Evolutionary conservation across 2,113 vertebrate genomes (phyloP).

Genomic region (Gopherus flavomarginatus): DNA sequence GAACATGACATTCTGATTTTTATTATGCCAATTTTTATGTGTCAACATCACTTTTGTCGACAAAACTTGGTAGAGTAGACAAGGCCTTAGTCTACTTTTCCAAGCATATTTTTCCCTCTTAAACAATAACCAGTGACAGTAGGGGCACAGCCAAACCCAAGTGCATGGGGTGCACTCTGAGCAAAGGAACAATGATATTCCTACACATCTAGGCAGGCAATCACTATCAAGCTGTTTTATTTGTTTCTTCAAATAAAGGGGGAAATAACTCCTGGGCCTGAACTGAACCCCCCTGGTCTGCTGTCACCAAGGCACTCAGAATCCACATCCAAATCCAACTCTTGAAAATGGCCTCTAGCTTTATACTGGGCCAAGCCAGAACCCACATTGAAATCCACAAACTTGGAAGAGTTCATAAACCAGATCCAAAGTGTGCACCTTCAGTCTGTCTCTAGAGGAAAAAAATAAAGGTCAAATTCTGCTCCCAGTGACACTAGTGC

Average conservation of each 20-base stretch:
- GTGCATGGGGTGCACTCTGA: background rate
- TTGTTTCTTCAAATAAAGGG: background rate
- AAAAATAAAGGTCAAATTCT: background rate
- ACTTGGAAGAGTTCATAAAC: background rate
- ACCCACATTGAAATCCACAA: background rate
- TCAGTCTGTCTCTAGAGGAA: fast-evolving
- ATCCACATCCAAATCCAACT: background rate
- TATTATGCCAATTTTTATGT: no score
- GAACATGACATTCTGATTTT: no score
- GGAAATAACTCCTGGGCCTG: background rate
- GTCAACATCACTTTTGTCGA: no score
- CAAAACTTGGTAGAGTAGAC: no score
- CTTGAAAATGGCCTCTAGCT: background rate
- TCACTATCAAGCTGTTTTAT: background rate
- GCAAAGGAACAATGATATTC: background rate
- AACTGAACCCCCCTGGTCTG: background rate
- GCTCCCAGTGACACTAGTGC: background rate
- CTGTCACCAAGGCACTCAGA: background rate
- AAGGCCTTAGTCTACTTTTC: background rate
- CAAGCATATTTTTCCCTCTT: conserved; percentile 8
- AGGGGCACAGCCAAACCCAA: background rate
- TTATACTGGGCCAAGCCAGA: conserved; percentile 5
- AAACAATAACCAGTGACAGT: background rate
- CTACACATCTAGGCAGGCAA: background rate
- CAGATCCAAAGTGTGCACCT: background rate